Evolutionary conservation across 2,888 invertebrate genomes (phyloP), one percentile per base, ranked within the genome.

Genomic region (Ochropleura plecta): DNA sequence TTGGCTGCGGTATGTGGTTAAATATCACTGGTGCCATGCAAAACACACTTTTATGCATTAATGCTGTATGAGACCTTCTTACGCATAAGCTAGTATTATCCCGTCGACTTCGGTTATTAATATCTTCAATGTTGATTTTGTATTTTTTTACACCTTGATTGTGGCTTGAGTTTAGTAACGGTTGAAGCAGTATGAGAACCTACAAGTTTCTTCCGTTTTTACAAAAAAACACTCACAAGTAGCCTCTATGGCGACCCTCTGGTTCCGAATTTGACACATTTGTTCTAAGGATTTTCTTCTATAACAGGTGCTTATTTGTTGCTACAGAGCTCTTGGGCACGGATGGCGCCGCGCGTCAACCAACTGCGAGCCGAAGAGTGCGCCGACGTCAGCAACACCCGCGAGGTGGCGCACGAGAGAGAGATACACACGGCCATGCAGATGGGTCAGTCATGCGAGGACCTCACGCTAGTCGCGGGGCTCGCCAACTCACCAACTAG

Each of bases 391-490:
- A 97, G 97, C 89, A 98, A 98, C 89, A 97, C 97, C 74, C 97
- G 99, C 75, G 99, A 99, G 95, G 98, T 98, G 76, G 98, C 98
- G 40, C 99, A 99, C 93, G 99, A 99, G 96, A 97, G 98, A 70
- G 99, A 99, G 94, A 97, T 99, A 70, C 98, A 99, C 93, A 98
- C 98, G 88, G 98, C 99, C 81, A 98, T 99, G 97, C 98, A 98
- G 95, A 99, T 99, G 95, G 99, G 99, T 5, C 99, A 99, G 93
- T 99, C 99, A 9, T 99, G 98, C 97, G 99, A 99, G 94, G 99
- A 99, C 94, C 97, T 99, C 53, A 98, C 98, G 10, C 90, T 97
- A 94, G 90, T 94, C 9, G 88, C 74, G 12, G 83, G 40, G 96
- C 95, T 96, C 59, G 92, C 94, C 70, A 94, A 97, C 95, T 97